Conservation (phyloP, 1,140 invertebrate genomes). For the Zaprionus camerounensis region DNA sequence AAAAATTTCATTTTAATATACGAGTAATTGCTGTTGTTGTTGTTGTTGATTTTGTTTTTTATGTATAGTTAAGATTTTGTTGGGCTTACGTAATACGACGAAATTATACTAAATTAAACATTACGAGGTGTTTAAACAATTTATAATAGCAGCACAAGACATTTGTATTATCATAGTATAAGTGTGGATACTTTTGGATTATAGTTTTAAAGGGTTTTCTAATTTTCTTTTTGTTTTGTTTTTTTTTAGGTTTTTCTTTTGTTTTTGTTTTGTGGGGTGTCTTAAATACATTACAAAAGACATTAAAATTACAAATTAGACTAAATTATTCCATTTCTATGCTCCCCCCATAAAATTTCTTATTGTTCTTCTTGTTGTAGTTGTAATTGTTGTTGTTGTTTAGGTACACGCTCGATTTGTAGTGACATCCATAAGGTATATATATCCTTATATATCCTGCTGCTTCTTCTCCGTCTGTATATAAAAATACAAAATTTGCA, state of each 20-base stretch:
- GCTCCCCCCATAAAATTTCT: slow-evolving; percentile 16
- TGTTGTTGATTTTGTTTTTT: slow-evolving; percentile 44
- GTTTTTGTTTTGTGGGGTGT: slow-evolving; percentile 3
- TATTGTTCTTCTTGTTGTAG: slow-evolving; percentile 20
- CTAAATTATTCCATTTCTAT: slow-evolving; percentile 42
- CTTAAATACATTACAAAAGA: slow-evolving; percentile 47
- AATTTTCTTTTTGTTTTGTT: not conserved
- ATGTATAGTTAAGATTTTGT: slow-evolving; percentile 64
- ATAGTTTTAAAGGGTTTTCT: slow-evolving; percentile 17
- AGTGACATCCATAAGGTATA: not conserved
- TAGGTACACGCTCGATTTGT: slow-evolving; percentile 57
- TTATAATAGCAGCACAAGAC: slow-evolving; percentile 43
- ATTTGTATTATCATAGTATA: slow-evolving; percentile 2
- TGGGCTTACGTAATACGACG: slow-evolving; percentile 48
- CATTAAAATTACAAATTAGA: slow-evolving; percentile 47
- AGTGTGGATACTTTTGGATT: slow-evolving; percentile 24
- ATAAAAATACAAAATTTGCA: slow-evolving; percentile 51
- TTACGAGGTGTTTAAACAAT: slow-evolving; percentile 66
- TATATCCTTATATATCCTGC: not conserved
- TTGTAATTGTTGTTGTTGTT: slow-evolving; percentile 41
- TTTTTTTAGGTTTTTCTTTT: slow-evolving; percentile 6
- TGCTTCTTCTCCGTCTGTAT: slow-evolving; percentile 20
- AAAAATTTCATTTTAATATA: slow-evolving; percentile 61
- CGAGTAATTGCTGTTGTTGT: slow-evolving; percentile 43
- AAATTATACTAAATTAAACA: slow-evolving; percentile 74